A percentile compares a stretch with the other conserved stretches of the same genome.
These are phyloP conservation scores for Caenorhabditis becei DNA, from an alignment of 2,888 invertebrate species.

Conservation along the genomic window DNA sequence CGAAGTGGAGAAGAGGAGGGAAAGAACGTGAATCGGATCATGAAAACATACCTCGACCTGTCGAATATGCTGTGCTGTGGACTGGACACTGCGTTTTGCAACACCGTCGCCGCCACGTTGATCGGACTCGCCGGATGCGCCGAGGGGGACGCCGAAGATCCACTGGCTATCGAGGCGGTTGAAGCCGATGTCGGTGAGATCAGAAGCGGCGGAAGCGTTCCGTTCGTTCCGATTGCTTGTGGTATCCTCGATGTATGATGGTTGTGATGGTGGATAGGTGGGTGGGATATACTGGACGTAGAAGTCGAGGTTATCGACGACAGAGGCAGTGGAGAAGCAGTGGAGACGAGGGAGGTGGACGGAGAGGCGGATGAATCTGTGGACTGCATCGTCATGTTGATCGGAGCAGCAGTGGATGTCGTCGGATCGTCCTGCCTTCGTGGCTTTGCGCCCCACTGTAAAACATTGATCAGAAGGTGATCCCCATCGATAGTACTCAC, in stretches of 20 bases:
- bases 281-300: constrained; percentile 18
- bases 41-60: constrained; percentile 47
- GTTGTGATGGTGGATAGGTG: constrained; percentile 1
- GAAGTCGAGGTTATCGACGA: constrained; percentile 29
- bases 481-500: constrained; percentile 4
- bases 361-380: neutral
- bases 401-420: constrained; percentile 2
- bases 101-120: constrained; percentile 53
- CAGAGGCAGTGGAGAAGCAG: neutral
- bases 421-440: constrained; percentile 33
- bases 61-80: constrained; percentile 64
- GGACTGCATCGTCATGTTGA: neutral
- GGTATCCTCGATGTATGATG: constrained; percentile 41
- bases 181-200: constrained; percentile 26
- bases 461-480: neutral
- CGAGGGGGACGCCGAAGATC: constrained; percentile 39
- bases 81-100: constrained; percentile 58
- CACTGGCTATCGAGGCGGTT: neutral
- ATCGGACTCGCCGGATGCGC: constrained; percentile 29
- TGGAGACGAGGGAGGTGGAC: constrained; percentile 4
- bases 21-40: constrained; percentile 11
- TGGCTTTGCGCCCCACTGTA: constrained; percentile 48
- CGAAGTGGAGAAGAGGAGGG: neutral
- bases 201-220: constrained; percentile 31
- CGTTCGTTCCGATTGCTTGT: constrained; percentile 44